Evolutionary conservation across 1,140 invertebrate species (phyloP), one percentile per base, ranked within the genome.

Genomic region (Carcinoscorpius rotundicauda): DNA sequence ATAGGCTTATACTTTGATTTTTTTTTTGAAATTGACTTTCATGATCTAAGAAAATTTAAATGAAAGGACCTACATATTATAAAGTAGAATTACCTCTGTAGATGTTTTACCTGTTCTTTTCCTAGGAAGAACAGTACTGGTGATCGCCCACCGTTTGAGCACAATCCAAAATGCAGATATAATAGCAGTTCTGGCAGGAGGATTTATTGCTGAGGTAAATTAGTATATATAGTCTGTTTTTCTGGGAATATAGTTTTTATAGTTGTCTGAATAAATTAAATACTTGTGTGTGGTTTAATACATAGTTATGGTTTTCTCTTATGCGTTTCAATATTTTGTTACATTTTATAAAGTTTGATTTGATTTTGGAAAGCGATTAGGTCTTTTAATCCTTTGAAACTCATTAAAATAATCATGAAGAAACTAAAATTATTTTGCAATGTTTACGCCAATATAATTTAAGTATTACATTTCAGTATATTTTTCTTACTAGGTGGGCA

Each of bases 81-180:
- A 11, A 29, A 11, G 48, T 57, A 10, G 50, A 8, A 50, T 63
- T 29, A 29, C 29, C 29, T 29, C 29, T 29, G 4, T 52, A 51
- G 56, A 57, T 52, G 62, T 65, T 55, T 29, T 57, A 59, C 58
- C 68, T 64, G 51, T 64, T 61, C 67, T 48, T 53, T 55, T 66
- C 71, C 53, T 65, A 78, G 89, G 89, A 48, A 82, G 89, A 65
- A 95, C 92, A 2, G 88, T 90, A 0, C 75, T 95, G 9, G 84
- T 95, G 5, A 93, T 96, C 70, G 92, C 92, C 52, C 92, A 95
- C 76, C 78, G 93, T 59, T 78, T 95, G 52, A 93, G 89, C 56
- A 95, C 92, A 6, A 83, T 96, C 66, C 82, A 87, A 75, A 86
- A 89, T 77, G 91, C 92, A 10, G 87, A 95, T 75, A 72, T 90